Base-by-base conservation (phyloP, 2,888 invertebrate species). In the Leucoptera coffeella region DNA sequence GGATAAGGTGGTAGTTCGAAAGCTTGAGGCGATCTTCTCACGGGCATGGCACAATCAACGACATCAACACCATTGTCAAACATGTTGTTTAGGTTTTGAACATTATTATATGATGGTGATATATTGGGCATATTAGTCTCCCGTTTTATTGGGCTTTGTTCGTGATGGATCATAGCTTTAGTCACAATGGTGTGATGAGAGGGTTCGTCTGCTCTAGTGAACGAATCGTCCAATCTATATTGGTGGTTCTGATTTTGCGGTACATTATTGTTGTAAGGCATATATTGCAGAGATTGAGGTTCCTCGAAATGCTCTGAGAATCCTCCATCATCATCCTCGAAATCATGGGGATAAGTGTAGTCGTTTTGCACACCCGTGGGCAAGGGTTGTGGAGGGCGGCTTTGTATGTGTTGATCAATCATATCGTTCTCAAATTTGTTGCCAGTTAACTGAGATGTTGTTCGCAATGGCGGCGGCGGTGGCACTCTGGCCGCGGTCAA, bases 161-260 rank as follows among this genome's bases (percentile, higher is more conserved):
- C 89, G 38, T 82, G 86, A 47, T 90, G 89, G 20, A 90, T 85
- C 64, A 88, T 87, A 2, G 89, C 90, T 40, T 82, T 81, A 0
- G 87, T 88, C 2, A 88, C 81, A n/a, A 89, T 81, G 2, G 78
- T 82, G 39, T 77, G 77, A 40, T 71, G 69, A 9, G 57, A 41
- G 3, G 58, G 52, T 12, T 22, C 21, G 4, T 30, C 26, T 8
- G 20, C 8, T 7, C 29, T 32, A 35, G 22, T 42, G 28, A 27
- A 42, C 7, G 58, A 65, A 35, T 50, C 65, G 22, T 65, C 65
- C 17, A 57, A 37, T 41, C 54, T 61, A 34, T 60, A 60, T 34
- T 38, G 49, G 29, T 50, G 59, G 32, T 61, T 61, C 35, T 55
- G 53, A 40, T 39, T 60, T 38, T 37, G 54, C 43, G 32, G 54